These are phyloP conservation scores for Drosophila paulistorum DNA, from an alignment of 1,140 invertebrate species.

Conservation along the genomic window DNA sequence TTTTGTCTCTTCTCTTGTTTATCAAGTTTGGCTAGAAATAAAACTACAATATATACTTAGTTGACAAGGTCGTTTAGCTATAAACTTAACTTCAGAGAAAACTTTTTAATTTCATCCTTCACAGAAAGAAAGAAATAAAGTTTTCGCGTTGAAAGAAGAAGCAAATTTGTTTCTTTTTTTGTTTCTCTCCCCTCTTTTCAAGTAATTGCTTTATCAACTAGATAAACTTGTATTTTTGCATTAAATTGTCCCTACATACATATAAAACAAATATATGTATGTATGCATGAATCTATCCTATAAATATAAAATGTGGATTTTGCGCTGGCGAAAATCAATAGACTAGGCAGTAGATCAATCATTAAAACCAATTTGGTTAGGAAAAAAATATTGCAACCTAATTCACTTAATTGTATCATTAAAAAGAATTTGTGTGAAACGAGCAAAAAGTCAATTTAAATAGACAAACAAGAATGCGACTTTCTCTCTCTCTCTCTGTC, in stretches of 20 bases:
- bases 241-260: not conserved
- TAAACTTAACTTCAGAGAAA: conserved; percentile 31
- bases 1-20: conserved; percentile 11
- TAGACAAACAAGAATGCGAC: not conserved
- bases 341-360: not conserved
- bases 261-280: not conserved
- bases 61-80: conserved; percentile 57
- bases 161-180: not conserved
- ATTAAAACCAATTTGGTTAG: not conserved
- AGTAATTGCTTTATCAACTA: conserved; percentile 43
- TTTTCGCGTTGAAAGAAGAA: conserved; percentile 27
- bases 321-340: conserved; percentile 1
- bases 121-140: conserved; percentile 39
- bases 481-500: no score
- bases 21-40: conserved; percentile 49
- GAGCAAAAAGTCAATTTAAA: not conserved
- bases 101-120: conserved; percentile 60
- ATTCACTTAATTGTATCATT: conserved; percentile 9
- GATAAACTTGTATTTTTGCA: conserved; percentile 1
- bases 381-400: not conserved
- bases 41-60: conserved; percentile 46
- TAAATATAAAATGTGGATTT: not conserved
- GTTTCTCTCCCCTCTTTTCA: conserved; percentile 6
- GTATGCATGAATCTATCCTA: not conserved
- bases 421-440: not conserved